Evolutionary conservation across 2,797 vertebrate species (phyloP).

Genomic region (Gymnothorax javanicus): DNA sequence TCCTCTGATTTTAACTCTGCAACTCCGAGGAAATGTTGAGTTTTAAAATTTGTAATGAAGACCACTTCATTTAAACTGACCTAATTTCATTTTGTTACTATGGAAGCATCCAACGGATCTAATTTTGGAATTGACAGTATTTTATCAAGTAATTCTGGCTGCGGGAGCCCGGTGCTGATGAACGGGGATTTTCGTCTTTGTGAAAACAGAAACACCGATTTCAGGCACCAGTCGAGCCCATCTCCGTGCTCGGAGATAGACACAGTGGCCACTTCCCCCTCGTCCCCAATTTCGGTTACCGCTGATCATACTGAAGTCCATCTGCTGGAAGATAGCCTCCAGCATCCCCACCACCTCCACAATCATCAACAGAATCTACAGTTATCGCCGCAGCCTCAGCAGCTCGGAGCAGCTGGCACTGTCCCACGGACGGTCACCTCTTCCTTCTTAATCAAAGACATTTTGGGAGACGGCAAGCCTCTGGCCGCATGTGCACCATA

Average conservation of each 20-base stretch:
- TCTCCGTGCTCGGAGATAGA: conserved; percentile 96
- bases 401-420: conserved; percentile 81
- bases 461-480: conserved; percentile 96
- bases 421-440: conserved; percentile 93
- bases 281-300: conserved; percentile 94
- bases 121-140: conserved; percentile 99
- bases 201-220: conserved; percentile 87
- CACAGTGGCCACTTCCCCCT: conserved; percentile 92
- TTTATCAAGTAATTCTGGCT: conserved; percentile 83
- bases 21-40: conserved; percentile 45
- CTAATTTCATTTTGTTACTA: conserved; percentile 67
- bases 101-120: conserved; percentile 95
- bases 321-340: conserved; percentile 81
- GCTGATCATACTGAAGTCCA: conserved; percentile 86
- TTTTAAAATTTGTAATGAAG: conserved; percentile 77
- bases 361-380: conserved; percentile 71
- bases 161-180: conserved; percentile 85
- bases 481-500: conserved; percentile 96
- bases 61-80: conserved; percentile 64
- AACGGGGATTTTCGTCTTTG: conserved; percentile 90
- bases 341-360: conserved; percentile 76
- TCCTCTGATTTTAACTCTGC: conserved; percentile 34
- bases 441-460: conserved; percentile 98
- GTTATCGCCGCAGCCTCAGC: conserved; percentile 73
- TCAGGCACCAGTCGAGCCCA: conserved; percentile 87